Evolutionary conservation across 2,888 invertebrate genomes (phyloP).

Genomic region (Pristionchus arcanus): DNA sequence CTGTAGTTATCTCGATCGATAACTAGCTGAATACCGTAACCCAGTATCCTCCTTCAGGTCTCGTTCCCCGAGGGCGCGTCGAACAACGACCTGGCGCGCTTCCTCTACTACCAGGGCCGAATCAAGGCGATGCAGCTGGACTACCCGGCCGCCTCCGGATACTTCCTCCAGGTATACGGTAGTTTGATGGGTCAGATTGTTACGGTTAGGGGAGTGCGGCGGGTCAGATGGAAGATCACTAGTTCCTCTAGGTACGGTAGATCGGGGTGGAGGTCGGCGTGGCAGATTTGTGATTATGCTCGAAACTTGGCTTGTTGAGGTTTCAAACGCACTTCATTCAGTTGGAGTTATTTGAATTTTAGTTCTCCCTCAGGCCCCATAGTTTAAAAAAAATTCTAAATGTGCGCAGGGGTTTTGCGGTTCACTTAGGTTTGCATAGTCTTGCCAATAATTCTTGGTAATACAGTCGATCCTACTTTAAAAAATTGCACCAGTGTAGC

Average conservation of each 20-base stretch:
- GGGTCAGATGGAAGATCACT: too few relatives aligned
- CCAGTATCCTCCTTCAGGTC: conserved; percentile 57
- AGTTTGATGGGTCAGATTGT: background rate
- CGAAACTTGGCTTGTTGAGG: background rate
- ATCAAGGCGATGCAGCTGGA: conserved; percentile 96
- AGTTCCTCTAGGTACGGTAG: too few relatives aligned
- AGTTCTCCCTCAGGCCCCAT: too few relatives aligned
- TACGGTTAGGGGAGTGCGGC: background rate
- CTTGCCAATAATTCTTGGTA: too few relatives aligned
- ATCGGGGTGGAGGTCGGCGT: background rate
- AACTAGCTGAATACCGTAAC: background rate
- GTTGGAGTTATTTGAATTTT: too few relatives aligned
- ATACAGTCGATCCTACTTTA: background rate
- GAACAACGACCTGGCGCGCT: conserved; percentile 99
- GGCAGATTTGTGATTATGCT: background rate
- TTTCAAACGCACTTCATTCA: background rate
- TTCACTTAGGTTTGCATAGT: too few relatives aligned
- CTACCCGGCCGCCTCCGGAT: conserved; percentile 97
- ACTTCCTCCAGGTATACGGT: conserved; percentile 88
- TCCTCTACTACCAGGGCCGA: conserved; percentile 93
- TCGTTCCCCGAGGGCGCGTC: conserved; percentile 97
- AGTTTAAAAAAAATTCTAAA: too few relatives aligned
- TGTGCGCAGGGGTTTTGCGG: too few relatives aligned
- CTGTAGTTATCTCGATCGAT: background rate
- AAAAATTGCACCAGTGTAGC: background rate